Evolutionary conservation across 1,140 invertebrate species (phyloP), one percentile per base, ranked within the genome.

Genomic region (Aphis craccivora): DNA sequence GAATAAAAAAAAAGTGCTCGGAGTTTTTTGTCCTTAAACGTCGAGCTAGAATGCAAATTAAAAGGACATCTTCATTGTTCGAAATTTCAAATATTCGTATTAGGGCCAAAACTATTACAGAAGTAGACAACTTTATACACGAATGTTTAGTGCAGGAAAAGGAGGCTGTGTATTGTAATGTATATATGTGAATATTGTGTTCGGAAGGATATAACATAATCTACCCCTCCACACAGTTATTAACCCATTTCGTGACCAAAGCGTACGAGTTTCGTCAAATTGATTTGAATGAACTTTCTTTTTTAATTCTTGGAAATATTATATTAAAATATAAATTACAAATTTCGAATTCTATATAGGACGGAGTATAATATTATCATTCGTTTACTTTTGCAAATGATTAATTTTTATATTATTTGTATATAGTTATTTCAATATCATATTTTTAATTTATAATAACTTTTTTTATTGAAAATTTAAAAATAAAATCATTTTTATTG

Each of bases 71-170:
- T 86, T 23, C 18, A 53, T 53, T 89, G 48, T 89, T 53, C 3
- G 9, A 53, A 89, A 89, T 89, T 89, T 89, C 87, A 55, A 89
- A 89, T 89, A 89, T 89, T 89, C 88, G 35, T 55, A 89, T 53
- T 89, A n/a, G 11, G 48, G 23, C 20, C n/a, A n/a, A 22, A 30
- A 43, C 23, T 86, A 43, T 83, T 51, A 23, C 45, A 43, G 45
- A 88, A 30, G n/a, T 18, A 48, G n/a, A 35, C 86, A 51, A 88
- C 45, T 88, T 88, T 88, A 88, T 51, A 88, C 45, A 51, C 30
- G n/a, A 51, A 88, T 51, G 45, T 88, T 35, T 88, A 18, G 84
- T 22, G 48, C 45, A 30, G 14, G 18, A n/a, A 87, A 87, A 22
- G 30, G 45, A n/a, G n/a, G 25, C 43, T 48, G 11, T 23, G 84